Conservation (phyloP, 1,140 invertebrate genomes). For the Drosophila ficusphila region DNA sequence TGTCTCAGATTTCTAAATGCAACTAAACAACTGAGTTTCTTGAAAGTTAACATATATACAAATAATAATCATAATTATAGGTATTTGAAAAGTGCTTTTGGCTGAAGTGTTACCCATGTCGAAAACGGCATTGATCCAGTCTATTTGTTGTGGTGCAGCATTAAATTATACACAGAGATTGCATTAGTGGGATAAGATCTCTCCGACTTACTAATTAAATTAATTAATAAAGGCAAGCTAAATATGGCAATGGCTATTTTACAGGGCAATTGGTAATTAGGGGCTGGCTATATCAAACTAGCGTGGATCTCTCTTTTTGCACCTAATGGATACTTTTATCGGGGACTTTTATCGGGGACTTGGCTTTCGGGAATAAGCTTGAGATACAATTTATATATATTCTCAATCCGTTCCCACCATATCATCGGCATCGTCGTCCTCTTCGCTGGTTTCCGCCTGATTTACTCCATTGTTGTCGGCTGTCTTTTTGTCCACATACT, state of each 20-base stretch:
- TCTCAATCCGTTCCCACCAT: conserved; percentile 85
- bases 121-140: conserved; percentile 88
- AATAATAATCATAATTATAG: not conserved
- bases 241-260: not conserved
- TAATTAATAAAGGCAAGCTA: not conserved
- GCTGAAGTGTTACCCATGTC: conserved; percentile 86
- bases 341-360: not conserved
- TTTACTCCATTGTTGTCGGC: conserved; percentile 67
- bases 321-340: not conserved
- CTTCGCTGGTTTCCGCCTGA: conserved; percentile 67
- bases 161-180: conserved; percentile 37
- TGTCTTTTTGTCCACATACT: conserved; percentile 83
- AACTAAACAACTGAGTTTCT: not conserved
- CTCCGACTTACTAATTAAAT: not conserved
- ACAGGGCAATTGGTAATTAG: not conserved
- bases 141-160: conserved; percentile 78
- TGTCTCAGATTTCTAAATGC: not conserved
- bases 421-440: conserved; percentile 86
- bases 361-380: too few relatives aligned
- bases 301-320: not conserved
- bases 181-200: not conserved
- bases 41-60: too few relatives aligned
- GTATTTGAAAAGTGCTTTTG: conserved; percentile 4
- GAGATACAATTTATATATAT: too few relatives aligned
- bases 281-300: not conserved